These are phyloP conservation scores for Enteromius anoplus DNA, from an alignment of 2,797 vertebrate genomes.

Conservation along the genomic window DNA sequence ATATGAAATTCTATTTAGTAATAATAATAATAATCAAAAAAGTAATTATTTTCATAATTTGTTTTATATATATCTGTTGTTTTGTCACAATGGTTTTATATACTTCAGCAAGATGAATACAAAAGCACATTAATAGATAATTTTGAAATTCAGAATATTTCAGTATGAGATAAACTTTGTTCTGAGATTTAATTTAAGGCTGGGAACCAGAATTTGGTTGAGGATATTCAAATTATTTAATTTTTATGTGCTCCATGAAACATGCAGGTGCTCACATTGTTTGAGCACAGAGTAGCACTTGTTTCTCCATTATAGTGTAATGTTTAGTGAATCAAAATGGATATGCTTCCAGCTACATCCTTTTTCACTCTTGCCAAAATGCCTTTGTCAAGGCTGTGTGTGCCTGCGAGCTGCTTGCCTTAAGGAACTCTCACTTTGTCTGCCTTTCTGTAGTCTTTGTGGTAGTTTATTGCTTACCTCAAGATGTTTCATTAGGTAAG, in stretches of 20 bases:
- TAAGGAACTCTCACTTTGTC: background rate
- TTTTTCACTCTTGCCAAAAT: slow-evolving; percentile 75
- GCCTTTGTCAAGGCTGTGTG: slow-evolving; percentile 81
- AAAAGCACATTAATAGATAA: slow-evolving; percentile 35
- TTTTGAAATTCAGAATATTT: background rate
- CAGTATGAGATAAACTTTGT: background rate
- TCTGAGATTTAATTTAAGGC: slow-evolving; percentile 15
- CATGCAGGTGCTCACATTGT: slow-evolving; percentile 54
- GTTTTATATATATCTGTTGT: background rate
- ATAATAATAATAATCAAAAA: background rate
- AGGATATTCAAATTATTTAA: background rate
- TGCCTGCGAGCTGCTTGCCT: slow-evolving; percentile 56
- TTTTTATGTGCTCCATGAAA: slow-evolving; percentile 7
- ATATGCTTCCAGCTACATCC: slow-evolving; percentile 72
- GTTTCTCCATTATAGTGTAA: slow-evolving; percentile 73
- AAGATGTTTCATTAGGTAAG: background rate
- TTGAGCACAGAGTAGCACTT: slow-evolving; percentile 61
- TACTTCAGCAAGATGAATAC: slow-evolving; percentile 1
- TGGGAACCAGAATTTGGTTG: slow-evolving; percentile 7
- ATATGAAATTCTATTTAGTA: background rate
- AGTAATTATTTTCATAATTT: background rate
- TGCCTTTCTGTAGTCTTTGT: background rate
- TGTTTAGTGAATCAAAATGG: slow-evolving; percentile 79
- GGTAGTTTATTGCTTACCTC: background rate
- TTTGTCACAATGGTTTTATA: slow-evolving; percentile 11